Percentiles rank a stretch among this genome's conserved stretches.
These are phyloP conservation scores for Paramuricea clavata DNA, from an alignment of 92 coral and sea anemone genomes.

Conservation along the genomic window DNA sequence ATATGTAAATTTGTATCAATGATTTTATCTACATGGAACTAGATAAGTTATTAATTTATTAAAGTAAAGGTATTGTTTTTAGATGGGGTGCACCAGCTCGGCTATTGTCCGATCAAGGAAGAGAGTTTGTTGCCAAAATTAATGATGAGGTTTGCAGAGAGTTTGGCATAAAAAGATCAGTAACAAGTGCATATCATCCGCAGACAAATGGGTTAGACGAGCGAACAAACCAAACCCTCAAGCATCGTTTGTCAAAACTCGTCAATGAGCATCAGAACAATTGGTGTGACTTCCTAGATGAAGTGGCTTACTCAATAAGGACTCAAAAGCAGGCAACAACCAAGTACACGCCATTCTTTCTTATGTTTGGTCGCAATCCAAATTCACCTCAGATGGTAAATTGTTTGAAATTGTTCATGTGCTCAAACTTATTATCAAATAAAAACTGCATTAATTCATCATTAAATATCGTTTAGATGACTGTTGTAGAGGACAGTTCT, in stretches of 20 bases:
- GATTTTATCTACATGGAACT: no score
- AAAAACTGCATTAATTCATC: no score
- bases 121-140: background rate
- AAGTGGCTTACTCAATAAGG: slow-evolving; percentile 14
- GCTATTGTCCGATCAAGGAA: background rate
- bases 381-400: slow-evolving; percentile 10
- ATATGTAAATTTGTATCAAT: no score
- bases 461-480: background rate
- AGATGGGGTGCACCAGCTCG: slow-evolving; percentile 32
- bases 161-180: slow-evolving; percentile 10
- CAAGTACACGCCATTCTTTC: slow-evolving; percentile 57
- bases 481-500: background rate
- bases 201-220: background rate
- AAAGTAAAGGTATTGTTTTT: no score
- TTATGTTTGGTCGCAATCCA: slow-evolving; percentile 44
- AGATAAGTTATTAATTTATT: no score
- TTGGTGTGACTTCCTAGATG: slow-evolving; percentile 10
- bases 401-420: no score
- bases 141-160: background rate
- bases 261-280: slow-evolving; percentile 16
- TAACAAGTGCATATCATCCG: background rate
- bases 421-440: no score
- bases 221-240: background rate
- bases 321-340: slow-evolving; percentile 59
- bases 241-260: slow-evolving; percentile 1